These are phyloP conservation scores for Sylvietta virens DNA, from an alignment of 2,113 vertebrate species.

Conservation along the genomic window DNA sequence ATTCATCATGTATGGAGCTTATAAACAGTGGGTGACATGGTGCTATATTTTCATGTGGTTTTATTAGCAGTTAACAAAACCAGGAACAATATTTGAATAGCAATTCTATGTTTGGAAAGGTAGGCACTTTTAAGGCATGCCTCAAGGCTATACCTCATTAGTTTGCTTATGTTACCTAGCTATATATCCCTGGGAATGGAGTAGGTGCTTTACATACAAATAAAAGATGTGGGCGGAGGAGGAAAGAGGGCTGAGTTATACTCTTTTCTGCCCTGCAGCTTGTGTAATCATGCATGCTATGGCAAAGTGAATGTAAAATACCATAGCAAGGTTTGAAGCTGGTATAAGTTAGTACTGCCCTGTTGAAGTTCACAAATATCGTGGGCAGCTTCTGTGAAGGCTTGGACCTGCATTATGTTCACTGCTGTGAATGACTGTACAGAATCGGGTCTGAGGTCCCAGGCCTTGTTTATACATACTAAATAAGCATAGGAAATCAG, in stretches of 20 bases:
- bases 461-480: neutral
- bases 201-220: neutral
- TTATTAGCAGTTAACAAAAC: neutral
- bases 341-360: neutral
- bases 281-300: neutral
- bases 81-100: neutral
- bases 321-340: neutral
- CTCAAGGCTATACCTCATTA: neutral
- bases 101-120: neutral
- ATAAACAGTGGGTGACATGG: neutral
- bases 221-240: neutral
- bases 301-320: conserved; percentile 14
- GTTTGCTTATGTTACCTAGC: neutral
- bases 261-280: neutral
- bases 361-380: neutral
- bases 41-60: neutral
- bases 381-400: neutral
- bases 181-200: neutral
- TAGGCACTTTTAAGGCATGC: neutral
- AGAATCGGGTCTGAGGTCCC: neutral
- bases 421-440: neutral
- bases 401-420: neutral
- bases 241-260: neutral
- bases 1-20: neutral
- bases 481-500: neutral